phyloP scores from a whole-genome alignment of 2,797 vertebrate genomes.

The Bovichtus diacanthus region DNA sequence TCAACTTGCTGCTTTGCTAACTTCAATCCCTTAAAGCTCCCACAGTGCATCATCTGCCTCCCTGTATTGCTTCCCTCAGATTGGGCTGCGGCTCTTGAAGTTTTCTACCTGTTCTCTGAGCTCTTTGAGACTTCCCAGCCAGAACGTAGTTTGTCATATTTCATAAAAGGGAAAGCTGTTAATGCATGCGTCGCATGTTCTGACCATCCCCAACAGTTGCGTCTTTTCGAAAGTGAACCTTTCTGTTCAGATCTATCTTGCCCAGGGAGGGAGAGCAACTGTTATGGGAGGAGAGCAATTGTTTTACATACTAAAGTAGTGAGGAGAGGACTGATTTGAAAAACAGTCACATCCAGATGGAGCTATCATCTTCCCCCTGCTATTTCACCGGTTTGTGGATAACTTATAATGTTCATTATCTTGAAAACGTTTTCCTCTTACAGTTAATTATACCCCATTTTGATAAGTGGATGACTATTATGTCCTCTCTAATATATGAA shows the following conservation, averaged over 20 bases:
- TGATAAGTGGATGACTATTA: conserved; percentile 82
- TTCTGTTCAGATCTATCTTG: conserved; percentile 61
- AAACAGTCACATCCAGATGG: conserved; percentile 69
- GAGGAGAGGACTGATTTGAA: conserved; percentile 55
- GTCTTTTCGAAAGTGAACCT: conserved; percentile 71
- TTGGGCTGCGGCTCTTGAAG: conserved; percentile 75
- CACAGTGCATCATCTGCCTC: conserved; percentile 68
- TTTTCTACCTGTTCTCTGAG: conserved; percentile 73
- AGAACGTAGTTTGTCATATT: conserved; percentile 71
- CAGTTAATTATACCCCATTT: conserved; percentile 82
- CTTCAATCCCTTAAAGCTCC: conserved; percentile 79
- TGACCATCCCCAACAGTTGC: conserved; percentile 73
- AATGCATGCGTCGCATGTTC: conserved; percentile 73
- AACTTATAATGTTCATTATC: conserved; percentile 77
- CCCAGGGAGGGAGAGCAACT: conserved; percentile 53
- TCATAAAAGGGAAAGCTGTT: conserved; percentile 77
- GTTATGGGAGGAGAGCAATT: conserved; percentile 45
- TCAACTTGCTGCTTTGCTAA: conserved; percentile 85
- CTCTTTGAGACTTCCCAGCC: conserved; percentile 70
- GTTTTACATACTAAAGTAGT: conserved; percentile 55
- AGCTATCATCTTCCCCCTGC: conserved; percentile 60
- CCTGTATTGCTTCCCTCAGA: conserved; percentile 71
- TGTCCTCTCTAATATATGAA: conserved; percentile 76
- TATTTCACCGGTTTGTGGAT: conserved; percentile 60
- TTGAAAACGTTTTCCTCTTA: conserved; percentile 77